Percentiles rank a stretch among this genome's conserved stretches.
phyloP scores from a whole-genome alignment of 2,113 vertebrate genomes.

The Crocuta crocuta region DNA sequence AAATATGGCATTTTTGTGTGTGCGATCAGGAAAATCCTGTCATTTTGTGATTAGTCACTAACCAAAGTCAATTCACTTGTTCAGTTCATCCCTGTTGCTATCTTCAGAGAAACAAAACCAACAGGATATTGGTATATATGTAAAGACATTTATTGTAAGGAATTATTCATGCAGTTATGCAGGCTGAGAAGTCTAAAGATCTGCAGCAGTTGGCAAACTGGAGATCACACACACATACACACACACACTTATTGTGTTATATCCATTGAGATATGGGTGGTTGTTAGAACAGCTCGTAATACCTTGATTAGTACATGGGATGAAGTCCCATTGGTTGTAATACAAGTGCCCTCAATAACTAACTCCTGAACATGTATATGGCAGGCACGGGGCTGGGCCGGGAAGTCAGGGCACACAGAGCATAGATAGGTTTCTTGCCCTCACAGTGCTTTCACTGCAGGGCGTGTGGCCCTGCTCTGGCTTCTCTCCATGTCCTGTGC shows the following conservation, averaged over 20 bases:
- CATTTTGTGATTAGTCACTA: background rate
- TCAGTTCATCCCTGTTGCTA: background rate
- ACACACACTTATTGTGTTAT: background rate
- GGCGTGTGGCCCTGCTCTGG: no score
- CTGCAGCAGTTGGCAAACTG: background rate
- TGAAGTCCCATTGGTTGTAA: background rate
- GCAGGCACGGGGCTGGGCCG: background rate
- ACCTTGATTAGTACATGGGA: background rate
- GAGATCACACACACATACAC: background rate
- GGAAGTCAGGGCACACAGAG: rapidly evolving
- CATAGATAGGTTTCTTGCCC: background rate
- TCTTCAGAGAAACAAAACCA: background rate
- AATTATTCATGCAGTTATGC: background rate
- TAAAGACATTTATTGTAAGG: background rate
- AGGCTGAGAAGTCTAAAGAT: background rate
- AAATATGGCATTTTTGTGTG: background rate
- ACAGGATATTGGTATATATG: background rate
- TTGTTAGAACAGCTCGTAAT: background rate
- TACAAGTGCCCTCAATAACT: background rate
- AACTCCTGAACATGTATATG: background rate
- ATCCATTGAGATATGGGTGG: background rate
- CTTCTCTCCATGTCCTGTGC: background rate
- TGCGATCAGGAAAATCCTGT: background rate
- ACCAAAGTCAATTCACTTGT: background rate
- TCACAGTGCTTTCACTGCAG: rapidly evolving